phyloP scores from a whole-genome alignment of 2,888 invertebrate species.

The Xestobium rufovillosum region DNA sequence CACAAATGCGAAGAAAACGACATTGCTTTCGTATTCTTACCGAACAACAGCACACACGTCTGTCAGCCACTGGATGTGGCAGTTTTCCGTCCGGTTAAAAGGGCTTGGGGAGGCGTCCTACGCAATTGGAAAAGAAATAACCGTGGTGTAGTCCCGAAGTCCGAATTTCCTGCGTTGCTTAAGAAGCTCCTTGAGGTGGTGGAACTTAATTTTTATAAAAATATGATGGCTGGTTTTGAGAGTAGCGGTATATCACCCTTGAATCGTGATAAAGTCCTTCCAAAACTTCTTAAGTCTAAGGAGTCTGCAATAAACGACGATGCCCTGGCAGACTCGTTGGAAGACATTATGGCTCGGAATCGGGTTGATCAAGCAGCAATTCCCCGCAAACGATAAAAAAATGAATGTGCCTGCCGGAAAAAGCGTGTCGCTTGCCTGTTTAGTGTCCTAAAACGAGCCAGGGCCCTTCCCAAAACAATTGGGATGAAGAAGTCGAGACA shows the following conservation, averaged over 20 bases:
- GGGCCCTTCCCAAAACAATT: conserved; percentile 3
- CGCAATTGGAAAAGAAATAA: conserved; percentile 25
- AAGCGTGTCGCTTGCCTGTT: conserved; percentile 3
- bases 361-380: too few relatives aligned
- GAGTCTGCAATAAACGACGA: too few relatives aligned
- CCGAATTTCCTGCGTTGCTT: conserved; percentile 19
- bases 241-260: too few relatives aligned
- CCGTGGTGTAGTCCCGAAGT: conserved; percentile 18
- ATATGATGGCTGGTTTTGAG: too few relatives aligned
- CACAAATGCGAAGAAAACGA: conserved; percentile 28
- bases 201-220: too few relatives aligned
- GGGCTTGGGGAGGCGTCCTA: conserved; percentile 26
- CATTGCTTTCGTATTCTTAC: conserved; percentile 31
- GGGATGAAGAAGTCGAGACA: conserved; percentile 3
- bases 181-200: too few relatives aligned
- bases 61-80: conserved; percentile 31
- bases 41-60: conserved; percentile 28
- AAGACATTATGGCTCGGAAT: too few relatives aligned
- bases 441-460: conserved; percentile 2
- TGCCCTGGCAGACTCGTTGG: too few relatives aligned
- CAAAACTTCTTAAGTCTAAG: too few relatives aligned
- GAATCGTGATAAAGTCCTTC: too few relatives aligned
- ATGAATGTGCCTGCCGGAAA: conserved; percentile 3
- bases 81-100: conserved; percentile 27
- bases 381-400: conserved; percentile 1